These are phyloP conservation scores for Leptonema lineaticorne DNA, from an alignment of 1,140 invertebrate genomes.

Conservation along the genomic window DNA sequence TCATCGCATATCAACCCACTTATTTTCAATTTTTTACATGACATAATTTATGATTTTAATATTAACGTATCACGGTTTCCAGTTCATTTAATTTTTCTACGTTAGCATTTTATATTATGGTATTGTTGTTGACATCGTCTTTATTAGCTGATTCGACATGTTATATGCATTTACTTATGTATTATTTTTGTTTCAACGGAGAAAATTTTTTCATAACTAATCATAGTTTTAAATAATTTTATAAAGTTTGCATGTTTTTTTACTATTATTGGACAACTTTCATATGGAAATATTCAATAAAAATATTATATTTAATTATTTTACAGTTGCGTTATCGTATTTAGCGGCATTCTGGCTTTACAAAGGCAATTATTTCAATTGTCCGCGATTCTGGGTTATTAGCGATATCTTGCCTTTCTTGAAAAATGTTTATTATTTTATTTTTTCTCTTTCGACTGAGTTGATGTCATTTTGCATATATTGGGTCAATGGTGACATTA, in stretches of 20 bases:
- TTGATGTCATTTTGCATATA: no score
- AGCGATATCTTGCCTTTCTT: conserved; percentile 5
- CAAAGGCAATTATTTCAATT: conserved; percentile 29
- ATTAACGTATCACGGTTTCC: conserved; percentile 6
- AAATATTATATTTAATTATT: no score
- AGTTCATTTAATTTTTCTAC: no score
- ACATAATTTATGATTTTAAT: conserved; percentile 12
- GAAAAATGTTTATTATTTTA: background rate
- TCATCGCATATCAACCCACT: conserved; percentile 15
- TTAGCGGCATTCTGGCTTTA: background rate
- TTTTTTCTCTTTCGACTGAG: background rate
- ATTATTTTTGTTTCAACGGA: no score
- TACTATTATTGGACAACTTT: no score
- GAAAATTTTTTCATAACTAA: no score
- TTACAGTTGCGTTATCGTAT: background rate
- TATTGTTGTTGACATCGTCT: background rate
- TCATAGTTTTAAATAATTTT: no score
- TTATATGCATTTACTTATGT: no score
- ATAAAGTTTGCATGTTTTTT: no score
- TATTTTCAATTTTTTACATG: background rate
- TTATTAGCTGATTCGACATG: no score
- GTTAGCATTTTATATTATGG: background rate
- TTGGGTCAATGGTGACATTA: no score
- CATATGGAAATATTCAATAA: no score
- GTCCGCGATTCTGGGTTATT: conserved; percentile 15